Evolutionary conservation across 1,140 invertebrate genomes (phyloP).

Genomic region (Mylabris phalerata): DNA sequence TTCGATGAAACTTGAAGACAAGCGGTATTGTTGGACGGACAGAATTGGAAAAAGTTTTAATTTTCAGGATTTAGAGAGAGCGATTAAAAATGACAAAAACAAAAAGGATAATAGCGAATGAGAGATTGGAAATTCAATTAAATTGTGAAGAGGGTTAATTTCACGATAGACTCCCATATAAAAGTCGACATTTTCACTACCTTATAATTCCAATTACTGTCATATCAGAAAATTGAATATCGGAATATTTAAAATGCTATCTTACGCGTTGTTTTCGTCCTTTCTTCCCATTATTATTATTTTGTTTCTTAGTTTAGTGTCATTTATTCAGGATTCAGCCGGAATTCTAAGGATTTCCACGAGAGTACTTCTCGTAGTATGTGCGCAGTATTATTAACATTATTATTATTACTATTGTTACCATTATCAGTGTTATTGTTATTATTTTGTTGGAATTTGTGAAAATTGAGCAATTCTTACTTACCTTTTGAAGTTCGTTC

Average conservation of each 20-base stretch:
- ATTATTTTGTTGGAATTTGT: not conserved
- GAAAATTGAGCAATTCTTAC: slow-evolving; percentile 46
- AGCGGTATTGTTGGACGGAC: not conserved
- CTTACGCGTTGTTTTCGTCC: not conserved
- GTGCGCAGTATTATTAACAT: no score
- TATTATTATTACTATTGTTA: no score
- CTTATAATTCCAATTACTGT: slow-evolving; percentile 17
- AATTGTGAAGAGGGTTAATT: slow-evolving; percentile 16
- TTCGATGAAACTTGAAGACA: not conserved
- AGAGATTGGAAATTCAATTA: slow-evolving; percentile 18
- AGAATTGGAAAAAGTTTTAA: slow-evolving; percentile 7
- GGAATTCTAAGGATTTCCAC: no score
- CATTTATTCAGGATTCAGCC: no score
- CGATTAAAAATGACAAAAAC: slow-evolving; percentile 15
- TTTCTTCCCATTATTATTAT: not conserved
- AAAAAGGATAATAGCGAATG: slow-evolving; percentile 11
- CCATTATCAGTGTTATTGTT: not conserved
- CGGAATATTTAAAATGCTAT: not conserved
- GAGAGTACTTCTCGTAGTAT: no score
- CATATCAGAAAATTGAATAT: slow-evolving; percentile 3
- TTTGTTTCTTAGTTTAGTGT: not conserved
- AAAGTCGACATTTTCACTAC: slow-evolving; percentile 7
- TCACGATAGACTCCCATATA: slow-evolving; percentile 1
- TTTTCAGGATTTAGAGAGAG: slow-evolving; percentile 13
- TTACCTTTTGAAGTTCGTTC: slow-evolving; percentile 78